Base-by-base conservation (phyloP, 2,888 invertebrate species). In the Pyralis farinalis region DNA sequence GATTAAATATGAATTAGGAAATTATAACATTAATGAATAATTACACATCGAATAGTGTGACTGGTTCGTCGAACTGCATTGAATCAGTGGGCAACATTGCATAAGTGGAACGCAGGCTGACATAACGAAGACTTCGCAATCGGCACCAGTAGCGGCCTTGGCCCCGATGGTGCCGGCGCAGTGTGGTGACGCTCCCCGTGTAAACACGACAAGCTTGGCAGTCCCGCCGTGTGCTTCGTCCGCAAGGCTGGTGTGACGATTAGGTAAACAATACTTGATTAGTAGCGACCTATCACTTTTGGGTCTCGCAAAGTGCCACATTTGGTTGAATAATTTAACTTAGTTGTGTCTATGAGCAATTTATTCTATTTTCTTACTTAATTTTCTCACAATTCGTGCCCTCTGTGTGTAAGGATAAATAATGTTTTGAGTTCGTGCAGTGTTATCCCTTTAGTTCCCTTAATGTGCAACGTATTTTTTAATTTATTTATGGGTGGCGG, bases 31-130 rank as follows among this genome's bases (percentile, higher is more conserved):
- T 38, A 47, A 37, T 34, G 37, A 42, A 37, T 40, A 47, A 40
- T 42, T 33, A 12, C 16, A 28, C 41, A 42, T 42, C 38, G 40
- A 33, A 29, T 10, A 37, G 36, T 37, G 16, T 21, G 56, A 53
- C 53, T 61, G 60, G 79, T 76, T 74, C 76, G 74, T 77, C 81
- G 76, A 84, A 81, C 79, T 83, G 77, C 78, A 82, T 77, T 71
- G 67, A 74, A 77, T 80, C 67, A 66, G 54, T 59, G 52, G 70
- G 63, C 69, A 71, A 64, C 66, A 67, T 87, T 87, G 85, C 87
- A 83, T 84, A 87, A 88, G 82, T 86, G 75, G 87, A 84, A 86
- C 86, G 80, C 77, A 62, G 61, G 68, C 86, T 87, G 87, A 87
- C 87, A 86, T 87, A 87, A 87, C 85, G 71, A 73, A 69, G 66